phyloP scores from a whole-genome alignment of 2,797 vertebrate genomes.

The Phrynocephalus forsythii region DNA sequence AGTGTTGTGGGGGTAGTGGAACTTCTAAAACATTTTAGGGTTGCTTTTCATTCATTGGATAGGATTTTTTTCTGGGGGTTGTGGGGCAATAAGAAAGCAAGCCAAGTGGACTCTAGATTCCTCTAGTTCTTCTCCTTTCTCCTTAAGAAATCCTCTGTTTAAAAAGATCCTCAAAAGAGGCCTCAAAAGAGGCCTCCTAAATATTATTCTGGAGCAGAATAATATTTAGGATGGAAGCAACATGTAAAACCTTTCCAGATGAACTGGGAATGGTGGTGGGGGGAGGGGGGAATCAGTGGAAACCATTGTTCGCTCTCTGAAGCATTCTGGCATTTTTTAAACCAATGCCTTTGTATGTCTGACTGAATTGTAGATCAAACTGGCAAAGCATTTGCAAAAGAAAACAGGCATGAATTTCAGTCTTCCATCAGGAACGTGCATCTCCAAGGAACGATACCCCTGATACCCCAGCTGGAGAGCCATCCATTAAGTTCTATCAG shows the following conservation, averaged over 20 bases:
- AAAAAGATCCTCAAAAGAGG: neutral
- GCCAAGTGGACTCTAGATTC: neutral
- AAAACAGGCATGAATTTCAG: conserved; percentile 5
- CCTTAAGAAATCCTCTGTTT: neutral
- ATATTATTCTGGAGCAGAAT: conserved; percentile 4
- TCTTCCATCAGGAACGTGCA: neutral
- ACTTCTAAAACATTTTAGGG: neutral
- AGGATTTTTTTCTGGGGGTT: neutral
- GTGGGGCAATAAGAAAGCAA: neutral
- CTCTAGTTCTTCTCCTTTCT: neutral
- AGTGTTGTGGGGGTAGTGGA: neutral
- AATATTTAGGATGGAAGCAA: neutral
- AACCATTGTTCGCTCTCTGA: conserved; percentile 1
- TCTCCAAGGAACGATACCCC: neutral
- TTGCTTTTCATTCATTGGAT: neutral
- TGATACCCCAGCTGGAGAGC: no score
- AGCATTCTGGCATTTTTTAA: conserved; percentile 19
- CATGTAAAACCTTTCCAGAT: conserved; percentile 14
- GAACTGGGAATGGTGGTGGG: neutral
- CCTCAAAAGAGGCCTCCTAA: neutral
- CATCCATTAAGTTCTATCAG: no score
- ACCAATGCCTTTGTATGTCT: conserved; percentile 32
- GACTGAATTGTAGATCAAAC: conserved; percentile 32
- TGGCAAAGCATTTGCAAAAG: neutral
- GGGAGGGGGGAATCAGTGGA: neutral